Evolutionary conservation across 2,797 vertebrate species (phyloP).

Genomic region (Enteromius radiatus): DNA sequence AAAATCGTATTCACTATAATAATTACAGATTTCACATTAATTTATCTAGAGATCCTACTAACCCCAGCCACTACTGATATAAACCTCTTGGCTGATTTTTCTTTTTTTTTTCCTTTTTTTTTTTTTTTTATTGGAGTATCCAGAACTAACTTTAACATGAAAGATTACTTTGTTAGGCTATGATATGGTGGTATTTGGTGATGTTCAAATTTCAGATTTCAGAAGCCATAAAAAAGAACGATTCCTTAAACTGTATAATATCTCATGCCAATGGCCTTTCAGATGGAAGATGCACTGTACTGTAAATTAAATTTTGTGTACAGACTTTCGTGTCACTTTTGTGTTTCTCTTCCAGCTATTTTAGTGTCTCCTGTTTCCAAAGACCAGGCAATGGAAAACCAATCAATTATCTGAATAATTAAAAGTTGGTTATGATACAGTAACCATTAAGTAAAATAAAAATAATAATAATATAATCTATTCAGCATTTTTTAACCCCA

Average conservation of each 20-base stretch:
- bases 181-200: neutral
- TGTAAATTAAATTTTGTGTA: constrained; percentile 45
- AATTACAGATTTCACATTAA: constrained; percentile 40
- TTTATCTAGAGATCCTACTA: neutral
- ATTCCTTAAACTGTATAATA: constrained; percentile 8
- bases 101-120: neutral
- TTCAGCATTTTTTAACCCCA: no score
- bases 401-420: neutral
- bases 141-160: neutral
- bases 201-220: constrained; percentile 9
- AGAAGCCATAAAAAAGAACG: constrained; percentile 33
- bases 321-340: neutral
- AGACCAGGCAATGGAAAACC: neutral
- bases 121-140: neutral
- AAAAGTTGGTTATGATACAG: neutral
- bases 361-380: neutral
- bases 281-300: constrained; percentile 34
- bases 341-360: neutral
- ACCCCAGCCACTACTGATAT: neutral
- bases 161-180: neutral
- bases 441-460: neutral
- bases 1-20: constrained; percentile 32
- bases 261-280: neutral
- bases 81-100: neutral
- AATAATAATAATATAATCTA: no score